Percentiles rank a stretch among this genome's conserved stretches.
Conservation (phyloP, 1,140 invertebrate genomes). For the Streblospio benedicti region DNA sequence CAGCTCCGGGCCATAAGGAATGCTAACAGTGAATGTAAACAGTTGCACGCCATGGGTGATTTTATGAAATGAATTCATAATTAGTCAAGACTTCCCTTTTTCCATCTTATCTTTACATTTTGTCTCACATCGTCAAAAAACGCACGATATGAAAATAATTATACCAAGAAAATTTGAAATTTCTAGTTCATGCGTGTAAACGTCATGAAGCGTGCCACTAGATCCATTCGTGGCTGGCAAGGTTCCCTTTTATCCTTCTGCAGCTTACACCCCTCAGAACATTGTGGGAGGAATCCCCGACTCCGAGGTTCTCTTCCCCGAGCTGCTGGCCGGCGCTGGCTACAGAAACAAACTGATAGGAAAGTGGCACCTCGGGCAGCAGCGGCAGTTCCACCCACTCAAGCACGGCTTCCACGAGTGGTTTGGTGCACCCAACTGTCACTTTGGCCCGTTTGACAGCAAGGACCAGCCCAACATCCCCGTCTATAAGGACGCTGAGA, state of each 20-base stretch:
- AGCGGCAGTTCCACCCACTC: slow-evolving; percentile 37
- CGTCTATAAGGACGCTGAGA: slow-evolving; percentile 36
- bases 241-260: slow-evolving; percentile 13
- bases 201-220: too few species aligned
- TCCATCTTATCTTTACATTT: too few species aligned
- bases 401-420: slow-evolving; percentile 45
- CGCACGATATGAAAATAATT: not conserved
- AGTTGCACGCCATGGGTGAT: too few species aligned
- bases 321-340: slow-evolving; percentile 44
- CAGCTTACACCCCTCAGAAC: slow-evolving; percentile 52
- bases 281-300: slow-evolving; percentile 50
- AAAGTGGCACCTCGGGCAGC: slow-evolving; percentile 46
- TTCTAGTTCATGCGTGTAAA: too few species aligned
- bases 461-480: slow-evolving; percentile 42
- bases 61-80: too few species aligned
- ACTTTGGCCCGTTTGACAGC: slow-evolving; percentile 45
- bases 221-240: too few species aligned
- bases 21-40: too few species aligned
- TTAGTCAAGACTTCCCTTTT: too few species aligned
- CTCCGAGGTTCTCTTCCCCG: slow-evolving; percentile 47
- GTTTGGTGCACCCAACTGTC: slow-evolving; percentile 43
- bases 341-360: slow-evolving; percentile 50
- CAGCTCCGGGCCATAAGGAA: too few species aligned
- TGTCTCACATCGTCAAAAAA: too few species aligned
- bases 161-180: too few species aligned